phyloP scores from a whole-genome alignment of 2,113 vertebrate species.

The Romanogobio albipinnatus region DNA sequence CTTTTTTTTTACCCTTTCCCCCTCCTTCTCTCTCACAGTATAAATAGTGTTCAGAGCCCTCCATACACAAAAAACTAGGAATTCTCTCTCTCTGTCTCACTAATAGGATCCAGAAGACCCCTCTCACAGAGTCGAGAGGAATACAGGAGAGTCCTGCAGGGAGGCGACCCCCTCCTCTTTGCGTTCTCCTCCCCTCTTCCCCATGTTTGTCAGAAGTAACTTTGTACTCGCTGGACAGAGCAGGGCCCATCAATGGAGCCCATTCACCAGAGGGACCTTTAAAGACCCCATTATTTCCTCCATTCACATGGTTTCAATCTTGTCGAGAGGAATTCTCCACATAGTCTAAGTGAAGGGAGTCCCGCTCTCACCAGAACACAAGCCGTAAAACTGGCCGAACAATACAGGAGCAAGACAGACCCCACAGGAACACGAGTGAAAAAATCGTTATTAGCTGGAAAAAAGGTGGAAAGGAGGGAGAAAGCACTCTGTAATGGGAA shows the following conservation, averaged over 20 bases:
- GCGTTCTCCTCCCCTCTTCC: background rate
- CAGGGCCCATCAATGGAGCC: constrained; percentile 75
- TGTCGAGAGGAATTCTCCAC: constrained; percentile 77
- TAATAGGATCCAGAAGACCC: constrained; percentile 59
- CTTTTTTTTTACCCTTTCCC: background rate
- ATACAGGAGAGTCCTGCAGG: constrained; percentile 69
- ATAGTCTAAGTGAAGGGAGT: constrained; percentile 72
- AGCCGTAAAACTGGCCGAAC: constrained; percentile 33
- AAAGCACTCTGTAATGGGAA: constrained; percentile 85
- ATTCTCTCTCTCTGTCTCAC: constrained; percentile 36
- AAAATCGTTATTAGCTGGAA: constrained; percentile 64
- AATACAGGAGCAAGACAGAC: constrained; percentile 28
- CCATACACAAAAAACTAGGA: constrained; percentile 35
- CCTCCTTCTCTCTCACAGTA: constrained; percentile 24
- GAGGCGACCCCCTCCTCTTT: constrained; percentile 56
- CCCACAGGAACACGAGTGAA: constrained; percentile 2
- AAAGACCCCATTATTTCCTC: constrained; percentile 84
- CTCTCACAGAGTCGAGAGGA: constrained; percentile 33
- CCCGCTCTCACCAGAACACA: constrained; percentile 52
- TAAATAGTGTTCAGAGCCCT: constrained; percentile 29
- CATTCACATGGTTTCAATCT: constrained; percentile 87
- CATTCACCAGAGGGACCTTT: constrained; percentile 79
- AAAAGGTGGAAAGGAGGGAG: constrained; percentile 81
- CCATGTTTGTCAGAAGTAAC: constrained; percentile 80
- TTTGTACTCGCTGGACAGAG: constrained; percentile 83